These are phyloP conservation scores for Odontocerum albicorne DNA, from an alignment of 2,888 invertebrate genomes.

Conservation along the genomic window DNA sequence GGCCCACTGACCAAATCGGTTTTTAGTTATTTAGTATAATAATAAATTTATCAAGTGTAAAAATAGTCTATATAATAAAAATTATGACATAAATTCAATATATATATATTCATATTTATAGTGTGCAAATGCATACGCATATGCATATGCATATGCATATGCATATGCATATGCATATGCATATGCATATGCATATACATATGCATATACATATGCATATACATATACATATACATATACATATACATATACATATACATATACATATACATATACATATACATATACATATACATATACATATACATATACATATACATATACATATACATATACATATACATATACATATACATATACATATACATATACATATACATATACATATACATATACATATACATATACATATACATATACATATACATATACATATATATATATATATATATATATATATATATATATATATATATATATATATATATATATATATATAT, in stretches of 20 bases:
- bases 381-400: background rate
- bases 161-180: background rate
- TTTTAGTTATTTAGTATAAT: conserved; percentile 17
- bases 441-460: background rate
- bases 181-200: background rate
- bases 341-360: background rate
- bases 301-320: background rate
- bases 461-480: background rate
- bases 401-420: background rate
- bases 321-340: background rate
- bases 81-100: conserved; percentile 28
- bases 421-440: background rate
- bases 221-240: background rate
- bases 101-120: conserved; percentile 25
- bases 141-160: background rate
- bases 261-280: background rate
- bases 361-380: background rate
- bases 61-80: conserved; percentile 34
- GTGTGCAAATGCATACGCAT: conserved; percentile 14
- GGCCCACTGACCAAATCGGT: background rate
- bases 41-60: conserved; percentile 35
- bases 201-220: background rate
- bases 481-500: background rate
- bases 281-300: background rate
- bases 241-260: background rate